Evolutionary conservation across 2,888 invertebrate species (phyloP).

Genomic region (Lasioglossum lativentre): DNA sequence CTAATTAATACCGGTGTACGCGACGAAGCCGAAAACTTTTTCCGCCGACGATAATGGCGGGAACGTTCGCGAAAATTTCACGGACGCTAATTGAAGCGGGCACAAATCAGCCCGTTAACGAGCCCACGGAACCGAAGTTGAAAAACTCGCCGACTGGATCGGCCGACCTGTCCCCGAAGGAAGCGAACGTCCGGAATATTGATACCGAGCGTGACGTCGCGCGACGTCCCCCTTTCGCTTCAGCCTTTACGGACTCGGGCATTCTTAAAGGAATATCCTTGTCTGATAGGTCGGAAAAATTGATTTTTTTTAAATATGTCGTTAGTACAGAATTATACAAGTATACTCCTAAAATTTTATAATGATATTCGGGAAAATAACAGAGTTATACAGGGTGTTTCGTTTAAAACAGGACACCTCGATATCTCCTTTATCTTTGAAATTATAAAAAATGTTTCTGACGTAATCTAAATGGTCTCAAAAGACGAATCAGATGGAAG

Average conservation of each 20-base stretch:
- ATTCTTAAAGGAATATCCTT: background rate
- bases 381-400: no score
- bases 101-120: conserved; percentile 3
- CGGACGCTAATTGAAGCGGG: conserved; percentile 2
- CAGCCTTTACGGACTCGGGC: background rate
- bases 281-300: background rate
- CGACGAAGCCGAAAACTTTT: background rate
- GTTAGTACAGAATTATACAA: no score
- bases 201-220: background rate
- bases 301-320: background rate
- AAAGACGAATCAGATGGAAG: no score
- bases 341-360: no score
- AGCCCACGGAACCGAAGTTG: background rate
- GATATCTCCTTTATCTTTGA: no score
- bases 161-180: background rate
- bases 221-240: background rate
- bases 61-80: background rate
- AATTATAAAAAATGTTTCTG: no score
- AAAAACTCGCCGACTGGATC: background rate
- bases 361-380: background rate
- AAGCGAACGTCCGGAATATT: conserved; percentile 10
- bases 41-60: background rate
- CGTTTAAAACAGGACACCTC: no score
- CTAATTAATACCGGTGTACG: background rate
- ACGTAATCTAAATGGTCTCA: no score